These are phyloP conservation scores for Anableps anableps DNA, from an alignment of 2,797 vertebrate species.

Conservation along the genomic window DNA sequence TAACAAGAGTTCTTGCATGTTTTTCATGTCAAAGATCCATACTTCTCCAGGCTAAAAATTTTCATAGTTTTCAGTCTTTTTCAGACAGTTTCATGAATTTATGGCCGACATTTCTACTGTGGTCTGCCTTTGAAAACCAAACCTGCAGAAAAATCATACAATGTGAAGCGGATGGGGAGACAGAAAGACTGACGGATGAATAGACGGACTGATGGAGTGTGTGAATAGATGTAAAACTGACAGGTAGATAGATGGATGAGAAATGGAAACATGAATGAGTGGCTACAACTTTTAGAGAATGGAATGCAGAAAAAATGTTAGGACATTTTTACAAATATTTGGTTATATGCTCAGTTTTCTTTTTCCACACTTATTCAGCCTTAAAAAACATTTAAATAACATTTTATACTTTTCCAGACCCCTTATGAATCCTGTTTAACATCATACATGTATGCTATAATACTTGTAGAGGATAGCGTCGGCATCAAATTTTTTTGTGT, in stretches of 20 bases:
- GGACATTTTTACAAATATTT: background rate
- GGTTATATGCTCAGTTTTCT: background rate
- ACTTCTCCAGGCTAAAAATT: background rate
- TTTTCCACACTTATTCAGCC: background rate
- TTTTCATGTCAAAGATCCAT: background rate
- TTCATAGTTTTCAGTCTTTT: background rate
- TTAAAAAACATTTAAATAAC: background rate
- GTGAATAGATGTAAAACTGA: background rate
- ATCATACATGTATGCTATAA: background rate
- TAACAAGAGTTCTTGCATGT: conserved; percentile 12
- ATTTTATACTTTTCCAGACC: no score
- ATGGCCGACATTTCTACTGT: background rate
- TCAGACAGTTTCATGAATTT: background rate
- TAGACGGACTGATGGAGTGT: background rate
- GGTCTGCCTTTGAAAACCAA: background rate
- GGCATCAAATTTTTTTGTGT: no score
- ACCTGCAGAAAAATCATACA: background rate
- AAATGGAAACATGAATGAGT: background rate
- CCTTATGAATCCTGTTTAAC: no score
- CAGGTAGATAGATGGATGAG: background rate
- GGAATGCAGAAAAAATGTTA: background rate
- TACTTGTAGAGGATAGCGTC: no score
- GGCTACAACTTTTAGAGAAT: background rate
- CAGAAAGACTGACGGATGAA: background rate
- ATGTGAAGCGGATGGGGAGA: background rate